A percentile compares a stretch with the other conserved stretches of the same genome.
phyloP scores from a whole-genome alignment of 2,888 invertebrate genomes.

The Pseudeuparius sepicola region DNA sequence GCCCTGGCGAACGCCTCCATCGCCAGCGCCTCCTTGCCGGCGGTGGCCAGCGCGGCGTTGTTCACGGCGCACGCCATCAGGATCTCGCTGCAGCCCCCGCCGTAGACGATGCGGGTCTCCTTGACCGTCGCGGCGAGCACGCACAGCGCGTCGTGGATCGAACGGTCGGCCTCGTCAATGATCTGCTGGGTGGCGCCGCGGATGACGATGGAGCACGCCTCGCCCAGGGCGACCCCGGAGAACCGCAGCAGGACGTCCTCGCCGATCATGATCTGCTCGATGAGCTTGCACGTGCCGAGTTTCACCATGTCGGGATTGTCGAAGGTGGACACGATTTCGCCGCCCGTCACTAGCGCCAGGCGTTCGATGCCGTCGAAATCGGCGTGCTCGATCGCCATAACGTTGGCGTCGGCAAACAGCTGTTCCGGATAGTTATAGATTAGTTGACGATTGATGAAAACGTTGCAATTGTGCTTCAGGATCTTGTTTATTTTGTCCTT shows the following conservation, averaged over 20 bases:
- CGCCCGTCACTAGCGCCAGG: conserved; percentile 89
- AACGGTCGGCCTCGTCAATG: conserved; percentile 96
- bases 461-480: conserved; percentile 86
- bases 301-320: conserved; percentile 87
- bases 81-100: conserved; percentile 89
- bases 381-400: conserved; percentile 99
- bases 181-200: conserved; percentile 98
- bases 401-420: conserved; percentile 92
- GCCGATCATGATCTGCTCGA: conserved; percentile 98
- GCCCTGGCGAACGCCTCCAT: conserved; percentile 91
- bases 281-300: conserved; percentile 87
- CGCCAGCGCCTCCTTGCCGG: conserved; percentile 88
- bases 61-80: conserved; percentile 92
- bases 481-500: conserved; percentile 98
- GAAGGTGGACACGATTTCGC: conserved; percentile 97
- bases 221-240: conserved; percentile 87
- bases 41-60: conserved; percentile 71
- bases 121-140: conserved; percentile 92
- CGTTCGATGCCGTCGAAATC: conserved; percentile 99
- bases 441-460: conserved; percentile 97
- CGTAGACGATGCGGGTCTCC: conserved; percentile 83
- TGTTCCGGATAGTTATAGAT: conserved; percentile 99
- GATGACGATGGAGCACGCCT: conserved; percentile 95
- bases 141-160: conserved; percentile 96
- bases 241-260: conserved; percentile 93